Evolutionary conservation across 2,113 vertebrate species (phyloP).

Genomic region (Perca flavescens): DNA sequence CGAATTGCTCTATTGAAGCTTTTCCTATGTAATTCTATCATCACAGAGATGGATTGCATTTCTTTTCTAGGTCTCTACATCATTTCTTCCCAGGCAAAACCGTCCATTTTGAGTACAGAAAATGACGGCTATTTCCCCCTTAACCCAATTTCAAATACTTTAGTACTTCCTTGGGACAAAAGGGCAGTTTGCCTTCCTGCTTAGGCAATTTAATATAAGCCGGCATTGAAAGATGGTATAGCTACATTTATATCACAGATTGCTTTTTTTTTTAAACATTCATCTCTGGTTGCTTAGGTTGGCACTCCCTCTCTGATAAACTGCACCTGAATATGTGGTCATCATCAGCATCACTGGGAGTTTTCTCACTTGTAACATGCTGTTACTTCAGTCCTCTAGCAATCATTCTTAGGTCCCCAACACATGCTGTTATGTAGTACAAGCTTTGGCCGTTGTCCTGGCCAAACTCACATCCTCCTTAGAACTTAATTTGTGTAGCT

Average conservation of each 20-base stretch:
- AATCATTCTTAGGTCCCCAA: slow-evolving; percentile 32
- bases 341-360: slow-evolving; percentile 17
- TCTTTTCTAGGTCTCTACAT: slow-evolving; percentile 73
- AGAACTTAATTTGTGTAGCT: slow-evolving; percentile 43
- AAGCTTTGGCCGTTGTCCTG: slow-evolving; percentile 12
- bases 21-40: slow-evolving; percentile 83
- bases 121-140: slow-evolving; percentile 82
- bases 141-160: slow-evolving; percentile 86
- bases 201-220: slow-evolving; percentile 81
- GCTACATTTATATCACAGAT: slow-evolving; percentile 59
- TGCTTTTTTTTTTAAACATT: slow-evolving; percentile 52
- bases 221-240: slow-evolving; percentile 70
- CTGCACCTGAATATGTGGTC: slow-evolving; percentile 48
- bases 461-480: slow-evolving; percentile 20
- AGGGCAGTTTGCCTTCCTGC: slow-evolving; percentile 75
- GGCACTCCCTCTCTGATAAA: slow-evolving; percentile 47
- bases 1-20: slow-evolving; percentile 77
- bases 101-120: slow-evolving; percentile 72
- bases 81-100: slow-evolving; percentile 75
- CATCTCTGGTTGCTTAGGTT: slow-evolving; percentile 47
- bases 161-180: slow-evolving; percentile 79
- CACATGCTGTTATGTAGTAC: slow-evolving; percentile 33
- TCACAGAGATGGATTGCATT: slow-evolving; percentile 81
- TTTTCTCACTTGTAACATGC: slow-evolving; percentile 43
- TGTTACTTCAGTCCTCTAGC: slow-evolving; percentile 32